phyloP scores from a whole-genome alignment of 2,113 vertebrate species.

The Phalacrocorax aristotelis region DNA sequence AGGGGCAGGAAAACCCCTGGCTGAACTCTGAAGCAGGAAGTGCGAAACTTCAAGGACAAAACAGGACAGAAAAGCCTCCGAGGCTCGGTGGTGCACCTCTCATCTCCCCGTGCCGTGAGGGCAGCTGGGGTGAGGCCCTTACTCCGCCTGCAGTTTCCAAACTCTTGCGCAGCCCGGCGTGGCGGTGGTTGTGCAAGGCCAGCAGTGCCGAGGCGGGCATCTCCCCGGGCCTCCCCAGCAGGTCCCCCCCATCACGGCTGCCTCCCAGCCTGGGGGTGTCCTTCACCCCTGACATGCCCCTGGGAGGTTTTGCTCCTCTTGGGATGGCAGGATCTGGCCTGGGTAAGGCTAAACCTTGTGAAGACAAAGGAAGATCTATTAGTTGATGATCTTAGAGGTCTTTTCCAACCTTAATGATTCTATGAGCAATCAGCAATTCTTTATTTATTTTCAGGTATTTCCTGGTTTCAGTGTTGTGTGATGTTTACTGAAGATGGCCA shows the following conservation, averaged over 20 bases:
- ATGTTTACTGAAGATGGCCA: background rate
- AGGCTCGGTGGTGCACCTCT: rapidly evolving
- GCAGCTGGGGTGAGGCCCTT: background rate
- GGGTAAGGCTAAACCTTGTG: background rate
- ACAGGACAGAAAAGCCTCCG: background rate
- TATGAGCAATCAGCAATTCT: rapidly evolving
- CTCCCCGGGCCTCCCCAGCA: background rate
- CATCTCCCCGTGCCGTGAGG: rapidly evolving
- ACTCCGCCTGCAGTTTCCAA: background rate
- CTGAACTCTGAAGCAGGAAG: background rate
- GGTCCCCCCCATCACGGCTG: rapidly evolving
- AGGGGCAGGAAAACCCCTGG: background rate
- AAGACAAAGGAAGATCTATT: background rate
- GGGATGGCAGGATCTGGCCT: background rate
- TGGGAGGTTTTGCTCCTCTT: background rate
- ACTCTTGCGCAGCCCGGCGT: rapidly evolving
- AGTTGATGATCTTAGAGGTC: background rate
- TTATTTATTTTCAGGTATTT: background rate
- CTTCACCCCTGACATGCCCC: background rate
- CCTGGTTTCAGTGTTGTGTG: background rate
- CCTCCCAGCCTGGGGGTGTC: background rate
- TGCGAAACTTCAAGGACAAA: background rate
- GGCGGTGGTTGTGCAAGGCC: rapidly evolving
- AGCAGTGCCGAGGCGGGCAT: background rate
- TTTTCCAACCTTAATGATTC: too few relatives aligned